Percentiles rank a stretch among this genome's conserved stretches.
phyloP scores from a whole-genome alignment of 2,888 invertebrate genomes.

The Drosophila imparisetae region DNA sequence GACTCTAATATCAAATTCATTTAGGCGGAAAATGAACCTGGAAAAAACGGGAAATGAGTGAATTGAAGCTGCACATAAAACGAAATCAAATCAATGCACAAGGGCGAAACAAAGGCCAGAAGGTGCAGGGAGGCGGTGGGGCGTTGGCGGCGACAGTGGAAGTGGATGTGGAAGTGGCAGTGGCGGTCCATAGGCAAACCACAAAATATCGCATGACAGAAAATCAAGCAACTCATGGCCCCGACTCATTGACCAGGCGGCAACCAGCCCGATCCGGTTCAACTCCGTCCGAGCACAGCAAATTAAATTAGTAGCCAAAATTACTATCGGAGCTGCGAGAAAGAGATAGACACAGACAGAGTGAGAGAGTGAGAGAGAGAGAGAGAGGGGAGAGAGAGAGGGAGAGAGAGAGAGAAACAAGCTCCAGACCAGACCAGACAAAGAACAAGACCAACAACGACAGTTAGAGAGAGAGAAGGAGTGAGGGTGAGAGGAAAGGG shows the following conservation, averaged over 20 bases:
- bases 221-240: constrained; percentile 73
- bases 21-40: constrained; percentile 68
- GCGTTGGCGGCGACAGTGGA: neutral
- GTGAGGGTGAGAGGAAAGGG: neutral
- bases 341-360: neutral
- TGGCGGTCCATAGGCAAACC: constrained; percentile 4
- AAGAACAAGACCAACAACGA: constrained; percentile 7
- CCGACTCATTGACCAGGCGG: constrained; percentile 59
- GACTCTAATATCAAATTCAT: constrained; percentile 71
- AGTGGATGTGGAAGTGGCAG: neutral
- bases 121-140: constrained; percentile 14
- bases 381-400: neutral
- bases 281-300: constrained; percentile 50
- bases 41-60: constrained; percentile 22
- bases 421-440: constrained; percentile 11
- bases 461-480: neutral
- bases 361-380: neutral
- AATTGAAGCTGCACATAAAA: constrained; percentile 22
- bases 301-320: constrained; percentile 70
- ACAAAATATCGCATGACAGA: constrained; percentile 74
- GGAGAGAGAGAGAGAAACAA: neutral
- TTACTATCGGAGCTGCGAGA: constrained; percentile 4
- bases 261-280: constrained; percentile 4
- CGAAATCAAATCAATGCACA: constrained; percentile 18
- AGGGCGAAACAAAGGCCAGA: constrained; percentile 13